These are phyloP conservation scores for Eptesicus fuscus DNA, from an alignment of 2,113 vertebrate species.

Conservation along the genomic window DNA sequence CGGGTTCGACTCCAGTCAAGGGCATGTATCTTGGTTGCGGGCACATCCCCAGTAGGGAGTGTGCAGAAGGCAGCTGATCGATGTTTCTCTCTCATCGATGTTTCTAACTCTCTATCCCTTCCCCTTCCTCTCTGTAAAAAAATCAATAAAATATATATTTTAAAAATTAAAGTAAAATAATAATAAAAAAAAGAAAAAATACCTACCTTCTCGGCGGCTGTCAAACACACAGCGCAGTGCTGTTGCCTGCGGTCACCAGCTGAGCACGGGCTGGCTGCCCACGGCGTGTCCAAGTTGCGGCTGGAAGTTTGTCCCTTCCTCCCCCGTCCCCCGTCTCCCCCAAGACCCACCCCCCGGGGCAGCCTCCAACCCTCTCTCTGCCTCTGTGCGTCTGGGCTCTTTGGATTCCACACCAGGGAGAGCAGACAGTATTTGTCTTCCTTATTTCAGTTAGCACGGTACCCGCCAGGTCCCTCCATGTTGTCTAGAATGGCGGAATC, in stretches of 20 bases:
- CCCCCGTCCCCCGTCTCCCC: neutral
- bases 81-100: no score
- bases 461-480: neutral
- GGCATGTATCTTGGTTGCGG: no score
- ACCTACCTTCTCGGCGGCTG: neutral
- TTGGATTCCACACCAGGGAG: neutral
- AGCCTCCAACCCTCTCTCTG: neutral
- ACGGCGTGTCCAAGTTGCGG: neutral
- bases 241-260: no score
- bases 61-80: no score
- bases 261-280: no score
- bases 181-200: no score
- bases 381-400: neutral
- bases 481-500: neutral
- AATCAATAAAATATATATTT: no score
- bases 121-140: no score
- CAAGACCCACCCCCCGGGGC: neutral
- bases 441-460: neutral
- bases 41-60: no score
- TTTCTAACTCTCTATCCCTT: no score
- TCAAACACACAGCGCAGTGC: neutral
- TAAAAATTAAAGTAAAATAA: no score
- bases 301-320: neutral
- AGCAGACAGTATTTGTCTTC: neutral
- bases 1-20: no score